These are phyloP conservation scores for Benthosema pterotum DNA, from an alignment of 2,797 vertebrate species.

Conservation along the genomic window DNA sequence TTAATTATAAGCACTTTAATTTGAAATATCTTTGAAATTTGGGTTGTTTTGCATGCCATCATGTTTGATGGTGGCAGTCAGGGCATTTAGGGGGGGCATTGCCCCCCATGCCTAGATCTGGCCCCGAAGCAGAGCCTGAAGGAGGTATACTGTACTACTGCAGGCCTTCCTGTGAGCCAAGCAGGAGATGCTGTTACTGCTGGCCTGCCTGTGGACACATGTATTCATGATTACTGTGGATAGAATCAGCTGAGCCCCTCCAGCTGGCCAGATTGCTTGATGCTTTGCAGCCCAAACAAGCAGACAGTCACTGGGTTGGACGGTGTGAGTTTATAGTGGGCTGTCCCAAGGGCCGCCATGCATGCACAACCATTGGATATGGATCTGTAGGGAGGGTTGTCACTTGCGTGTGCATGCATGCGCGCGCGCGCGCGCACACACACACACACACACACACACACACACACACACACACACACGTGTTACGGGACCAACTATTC, in stretches of 20 bases:
- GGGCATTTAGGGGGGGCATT: no score
- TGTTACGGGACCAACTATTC: no score
- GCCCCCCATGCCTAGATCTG: no score
- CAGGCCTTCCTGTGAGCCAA: neutral
- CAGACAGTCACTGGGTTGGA: conserved; percentile 24
- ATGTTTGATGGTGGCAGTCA: no score
- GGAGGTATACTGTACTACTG: conserved; percentile 7
- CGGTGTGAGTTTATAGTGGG: conserved; percentile 17
- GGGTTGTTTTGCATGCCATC: no score
- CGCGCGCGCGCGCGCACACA: conserved; percentile 4
- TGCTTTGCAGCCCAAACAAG: conserved; percentile 36
- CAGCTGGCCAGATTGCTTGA: conserved; percentile 22
- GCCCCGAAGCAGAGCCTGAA: conserved; percentile 11
- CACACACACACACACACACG: neutral
- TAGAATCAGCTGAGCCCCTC: neutral
- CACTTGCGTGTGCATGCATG: neutral
- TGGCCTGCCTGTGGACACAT: neutral
- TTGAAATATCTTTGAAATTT: no score
- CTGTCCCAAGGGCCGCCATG: conserved; percentile 17
- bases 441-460: neutral
- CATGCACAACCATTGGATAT: neutral
- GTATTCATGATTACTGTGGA: conserved; percentile 8
- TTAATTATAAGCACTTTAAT: no score
- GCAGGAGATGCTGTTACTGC: neutral
- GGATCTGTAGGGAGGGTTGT: neutral